A percentile compares a stretch with the other conserved stretches of the same genome.
phyloP scores from a whole-genome alignment of 35 echinoderm and acorn worm species.

The Apostichopus parvimensis region DNA sequence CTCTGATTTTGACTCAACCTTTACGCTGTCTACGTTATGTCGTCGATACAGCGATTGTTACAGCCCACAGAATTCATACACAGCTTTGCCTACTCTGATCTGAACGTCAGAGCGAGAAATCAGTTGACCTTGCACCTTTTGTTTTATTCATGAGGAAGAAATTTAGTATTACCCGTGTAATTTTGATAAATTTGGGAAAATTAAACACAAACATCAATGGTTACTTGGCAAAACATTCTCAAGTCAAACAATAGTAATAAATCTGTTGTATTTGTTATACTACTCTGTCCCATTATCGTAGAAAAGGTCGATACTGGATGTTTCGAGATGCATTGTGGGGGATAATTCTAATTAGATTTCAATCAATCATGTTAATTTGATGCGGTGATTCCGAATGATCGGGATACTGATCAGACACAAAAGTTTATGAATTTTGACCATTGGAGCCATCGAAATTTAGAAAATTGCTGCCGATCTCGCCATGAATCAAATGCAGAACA shows the following conservation, averaged over 20 bases:
- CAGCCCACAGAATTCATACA: no score
- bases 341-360: conserved; percentile 74
- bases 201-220: background rate
- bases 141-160: conserved; percentile 27
- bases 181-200: background rate
- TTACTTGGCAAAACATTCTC: background rate
- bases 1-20: no score
- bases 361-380: conserved; percentile 79
- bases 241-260: background rate
- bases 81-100: no score
- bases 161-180: conserved; percentile 22
- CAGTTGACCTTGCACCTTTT: conserved; percentile 27
- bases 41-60: no score
- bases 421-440: background rate
- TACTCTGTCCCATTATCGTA: background rate
- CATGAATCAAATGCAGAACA: conserved; percentile 45
- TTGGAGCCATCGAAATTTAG: background rate
- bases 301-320: background rate
- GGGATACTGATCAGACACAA: conserved; percentile 23
- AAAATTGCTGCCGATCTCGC: background rate
- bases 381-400: conserved; percentile 58
- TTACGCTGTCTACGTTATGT: no score
- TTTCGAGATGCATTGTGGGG: conserved; percentile 42
- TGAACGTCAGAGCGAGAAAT: background rate
- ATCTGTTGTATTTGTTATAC: background rate